Evolutionary conservation across 2,797 vertebrate species (phyloP), one percentile per base, ranked within the genome.

Genomic region (Alectoris magna): DNA sequence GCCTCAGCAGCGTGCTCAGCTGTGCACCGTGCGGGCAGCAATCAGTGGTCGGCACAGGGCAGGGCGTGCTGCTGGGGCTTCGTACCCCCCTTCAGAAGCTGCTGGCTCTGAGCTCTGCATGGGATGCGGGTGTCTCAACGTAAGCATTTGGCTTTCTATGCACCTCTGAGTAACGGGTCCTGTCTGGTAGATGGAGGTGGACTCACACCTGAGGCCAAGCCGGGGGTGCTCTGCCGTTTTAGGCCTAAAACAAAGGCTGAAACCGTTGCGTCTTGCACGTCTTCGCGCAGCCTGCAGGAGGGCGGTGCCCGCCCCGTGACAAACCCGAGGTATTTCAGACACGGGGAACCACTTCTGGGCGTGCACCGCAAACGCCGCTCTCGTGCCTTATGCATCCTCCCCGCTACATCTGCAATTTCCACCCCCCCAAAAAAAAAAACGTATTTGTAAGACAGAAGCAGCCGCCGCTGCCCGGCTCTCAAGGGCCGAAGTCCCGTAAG

Each of bases 121-220:
- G 74, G 87, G 39, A n/a, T 67, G 69, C 49, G 58, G 59, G 24
- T 29, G 38, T 63, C 76, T 29, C n/a, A 67, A 38, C 0, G 0
- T 26, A 60, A 44, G 36, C 51, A 0, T 8, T 56, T 4, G 31
- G 60, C 21, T 88, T 76, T 55, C 31, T 14, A 11, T 0, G 36
- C 24, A 51, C n/a, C 58, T 73, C 59, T 3, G 3, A 10, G 18
- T 17, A 59, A 26, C 17, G 34, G 0, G 0, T 70, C 85, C 69
- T 26, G 3, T 2, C 27, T 9, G 2, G 2, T 0, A 11, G 46
- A 77, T 79, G 89, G 56, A 67, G 73, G 67, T 0, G 18, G 23
- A 14, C 44, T 7, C 1, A 64, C 46, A 1, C 21, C 34, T 1
- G 41, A 85, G 76, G 86, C 77, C 53, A 59, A 12, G 10, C 53